Evolutionary conservation across 2,888 invertebrate genomes (phyloP).

Genomic region (Hirudinaria manillensis): DNA sequence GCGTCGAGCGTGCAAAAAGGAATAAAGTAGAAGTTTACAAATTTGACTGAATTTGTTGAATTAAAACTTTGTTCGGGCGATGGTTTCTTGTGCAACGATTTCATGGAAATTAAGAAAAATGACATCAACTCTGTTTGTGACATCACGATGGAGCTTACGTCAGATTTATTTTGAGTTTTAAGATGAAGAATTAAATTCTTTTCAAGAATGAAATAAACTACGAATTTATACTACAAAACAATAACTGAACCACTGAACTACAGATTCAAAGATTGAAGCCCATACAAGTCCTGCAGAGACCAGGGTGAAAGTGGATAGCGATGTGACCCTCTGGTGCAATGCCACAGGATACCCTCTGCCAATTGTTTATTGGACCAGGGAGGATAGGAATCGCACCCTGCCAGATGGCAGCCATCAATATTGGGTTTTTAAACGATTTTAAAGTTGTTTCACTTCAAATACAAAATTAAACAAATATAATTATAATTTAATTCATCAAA

Average conservation of each 20-base stretch:
- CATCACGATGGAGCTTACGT: too few species aligned
- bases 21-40: too few species aligned
- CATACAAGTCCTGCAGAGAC: constrained; percentile 24
- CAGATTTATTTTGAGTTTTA: too few species aligned
- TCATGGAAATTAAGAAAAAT: too few species aligned
- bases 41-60: too few species aligned
- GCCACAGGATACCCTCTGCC: constrained; percentile 42
- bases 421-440: constrained; percentile 36
- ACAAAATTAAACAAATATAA: not conserved
- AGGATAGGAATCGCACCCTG: constrained; percentile 39
- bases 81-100: too few species aligned
- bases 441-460: constrained; percentile 2
- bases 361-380: constrained; percentile 42
- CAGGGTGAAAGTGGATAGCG: constrained; percentile 36
- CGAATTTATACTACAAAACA: too few species aligned
- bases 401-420: constrained; percentile 41
- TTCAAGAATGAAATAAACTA: too few species aligned
- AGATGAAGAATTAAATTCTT: too few species aligned
- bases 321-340: constrained; percentile 42
- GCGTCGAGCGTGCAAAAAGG: too few species aligned
- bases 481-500: not conserved
- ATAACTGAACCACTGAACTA: not conserved
- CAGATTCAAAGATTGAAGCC: constrained; percentile 29
- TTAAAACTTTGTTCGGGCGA: too few species aligned
- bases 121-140: too few species aligned